Evolutionary conservation across 1,140 invertebrate genomes (phyloP).

Genomic region (Trichomalopsis sarcophagae): DNA sequence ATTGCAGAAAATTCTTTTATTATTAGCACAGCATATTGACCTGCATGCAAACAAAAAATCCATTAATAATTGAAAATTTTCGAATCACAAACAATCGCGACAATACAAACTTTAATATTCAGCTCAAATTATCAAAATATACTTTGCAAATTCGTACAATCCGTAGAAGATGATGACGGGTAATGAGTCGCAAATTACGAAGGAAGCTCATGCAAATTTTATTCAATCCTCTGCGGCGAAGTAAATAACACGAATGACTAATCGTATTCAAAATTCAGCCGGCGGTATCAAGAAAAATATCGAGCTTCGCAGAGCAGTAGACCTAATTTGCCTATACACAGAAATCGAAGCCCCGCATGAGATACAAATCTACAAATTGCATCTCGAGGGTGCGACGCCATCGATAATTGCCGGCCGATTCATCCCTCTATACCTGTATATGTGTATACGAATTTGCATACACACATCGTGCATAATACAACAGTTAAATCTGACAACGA

Average conservation of each 20-base stretch:
- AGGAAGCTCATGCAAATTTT: not conserved
- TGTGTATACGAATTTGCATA: not conserved
- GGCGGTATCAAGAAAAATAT: not conserved
- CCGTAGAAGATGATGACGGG: not conserved
- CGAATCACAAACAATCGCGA: no score
- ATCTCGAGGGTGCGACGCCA: not conserved
- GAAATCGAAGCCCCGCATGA: constrained; percentile 15
- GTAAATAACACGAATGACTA: constrained; percentile 9
- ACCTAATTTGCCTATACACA: constrained; percentile 30
- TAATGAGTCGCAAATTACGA: not conserved
- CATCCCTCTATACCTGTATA: not conserved
- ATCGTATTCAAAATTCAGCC: not conserved
- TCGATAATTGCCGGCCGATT: not conserved
- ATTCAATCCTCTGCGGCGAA: not conserved
- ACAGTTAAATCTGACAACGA: not conserved
- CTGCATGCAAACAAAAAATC: no score
- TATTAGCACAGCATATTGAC: no score
- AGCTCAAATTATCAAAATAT: no score
- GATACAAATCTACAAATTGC: constrained; percentile 27
- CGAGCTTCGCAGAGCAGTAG: not conserved
- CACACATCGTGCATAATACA: not conserved
- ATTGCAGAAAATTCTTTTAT: no score
- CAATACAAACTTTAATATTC: no score
- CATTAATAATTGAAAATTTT: no score
- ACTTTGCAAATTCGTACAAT: not conserved